Evolutionary conservation across 2,113 vertebrate genomes (phyloP), one percentile per base, ranked within the genome.

Genomic region (Pedionomus torquatus): DNA sequence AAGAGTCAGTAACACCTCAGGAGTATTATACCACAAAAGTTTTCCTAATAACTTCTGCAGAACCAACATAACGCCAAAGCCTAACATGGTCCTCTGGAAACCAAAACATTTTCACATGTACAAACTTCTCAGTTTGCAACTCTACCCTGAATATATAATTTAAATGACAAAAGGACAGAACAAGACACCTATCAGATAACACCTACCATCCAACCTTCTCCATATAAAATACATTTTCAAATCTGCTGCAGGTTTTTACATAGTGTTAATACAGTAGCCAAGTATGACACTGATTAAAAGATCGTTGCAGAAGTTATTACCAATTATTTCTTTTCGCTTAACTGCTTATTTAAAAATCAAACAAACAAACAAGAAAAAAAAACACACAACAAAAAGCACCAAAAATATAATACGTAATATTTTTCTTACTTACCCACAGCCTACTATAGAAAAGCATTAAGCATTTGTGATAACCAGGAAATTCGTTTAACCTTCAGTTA

Each of bases 361-460:
- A 17, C 44, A 44, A 46, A 46, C 17, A 18, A 46, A 46, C 46
- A 46, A 46, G 10, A 43, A 43, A 43, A 44, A 18, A 26, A 41
- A 61, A 52, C 46, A 18, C 19, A 33, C 13, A 30, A 58, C 10
- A 13, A 9, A 25, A 39, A 41, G 10, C 41, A 7, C 58, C 10
- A 39, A 20, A 6, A 61, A 46, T 33, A 26, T 1, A 37, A 31
- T 26, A 66, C 9, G 7, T 7, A 64, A 3, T 17, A n/a, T 37
- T 87, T 97, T 89, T 78, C 70, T 94, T 97, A 98, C 98, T 98
- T 97, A 98, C 98, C 98, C 96, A 97, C 89, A 90, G 90, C 13
- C 35, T 14, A 92, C 35, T 88, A 97, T 7, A 95, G 90, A 96
- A 98, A 96, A 95, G 63, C 30, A 95, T 71, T 80, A 89, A 77